Percentiles rank a stretch among this genome's conserved stretches.
phyloP scores from a whole-genome alignment of 2,797 vertebrate species.

The Danio aesculapii region DNA sequence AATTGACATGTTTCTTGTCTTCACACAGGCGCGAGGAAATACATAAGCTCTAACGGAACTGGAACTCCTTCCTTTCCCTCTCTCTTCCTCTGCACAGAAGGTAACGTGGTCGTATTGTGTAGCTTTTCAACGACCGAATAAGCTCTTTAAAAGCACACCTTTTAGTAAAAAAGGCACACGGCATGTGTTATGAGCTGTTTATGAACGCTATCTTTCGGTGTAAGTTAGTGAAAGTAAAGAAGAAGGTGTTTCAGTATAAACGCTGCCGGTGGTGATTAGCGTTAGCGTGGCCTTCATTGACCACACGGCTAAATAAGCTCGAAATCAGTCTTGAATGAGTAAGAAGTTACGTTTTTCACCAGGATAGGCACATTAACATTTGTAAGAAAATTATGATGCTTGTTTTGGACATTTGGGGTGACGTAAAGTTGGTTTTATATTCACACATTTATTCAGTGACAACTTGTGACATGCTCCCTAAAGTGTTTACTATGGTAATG shows the following conservation, averaged over 20 bases:
- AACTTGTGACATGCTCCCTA: too few relatives aligned
- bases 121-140: background rate
- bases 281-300: slow-evolving; percentile 17
- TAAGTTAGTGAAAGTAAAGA: background rate
- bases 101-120: slow-evolving; percentile 80
- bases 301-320: background rate
- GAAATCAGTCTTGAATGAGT: background rate
- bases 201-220: rapidly evolving
- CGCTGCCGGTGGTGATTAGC: background rate
- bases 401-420: too few relatives aligned
- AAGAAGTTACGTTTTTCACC: background rate
- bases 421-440: too few relatives aligned
- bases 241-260: background rate
- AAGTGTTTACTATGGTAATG: too few relatives aligned
- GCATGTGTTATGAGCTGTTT: background rate
- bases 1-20: background rate
- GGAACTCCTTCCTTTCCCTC: slow-evolving; percentile 74
- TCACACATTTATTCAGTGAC: too few relatives aligned
- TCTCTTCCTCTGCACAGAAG: slow-evolving; percentile 80
- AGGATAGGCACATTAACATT: background rate
- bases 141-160: background rate
- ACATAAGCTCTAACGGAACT: slow-evolving; percentile 61
- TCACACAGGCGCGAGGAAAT: slow-evolving; percentile 66
- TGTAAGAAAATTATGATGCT: background rate
- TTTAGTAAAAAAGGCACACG: background rate